Evolutionary conservation across 2,113 vertebrate species (phyloP), one percentile per base, ranked within the genome.

Genomic region (Siniperca knerii): DNA sequence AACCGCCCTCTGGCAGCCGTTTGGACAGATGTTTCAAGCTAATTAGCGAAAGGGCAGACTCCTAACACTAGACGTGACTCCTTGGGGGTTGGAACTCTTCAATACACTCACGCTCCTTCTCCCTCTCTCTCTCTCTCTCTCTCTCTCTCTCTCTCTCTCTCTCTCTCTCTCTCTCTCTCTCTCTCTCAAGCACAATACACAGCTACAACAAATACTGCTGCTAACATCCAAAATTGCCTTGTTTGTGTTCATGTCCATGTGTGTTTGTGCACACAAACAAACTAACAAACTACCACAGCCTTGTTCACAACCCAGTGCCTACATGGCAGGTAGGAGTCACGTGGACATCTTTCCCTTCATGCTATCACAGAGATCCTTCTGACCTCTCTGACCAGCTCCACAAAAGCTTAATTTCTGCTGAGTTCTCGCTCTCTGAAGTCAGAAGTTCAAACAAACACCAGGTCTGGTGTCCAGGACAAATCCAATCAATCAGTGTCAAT

Each of bases 31-130:
- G 92, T 92, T 91, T 88, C 66, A 79, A 82, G 74, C 82, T 92
- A 92, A 94, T 93, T 94, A 92, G 89, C 3, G 81, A 92, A 92
- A 93, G 89, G 91, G 83, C 89, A 93, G 83, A 84, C 88, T 89
- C 87, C 71, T 89, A 86, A 88, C 92, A 88, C 73, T 73, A 88
- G 86, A 84, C 66, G 71, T 81, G 82, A 83, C 86, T 90, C 88
- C 82, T 89, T 16, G 5, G 85, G 79, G 90, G 67, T 33, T 82
- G 18, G 50, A 88, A 72, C 48, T 57, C 58, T 88, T 93, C 84
- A 76, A 85, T 91, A 82, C 70, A 64, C 57, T 54, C 42, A 20
- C 73, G 77, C 40, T 6, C 29, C n/a, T 35, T 9, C 12, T 7
- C 33, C 6, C 37, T 20, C 15, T 46, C 18, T 15, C n/a, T 18